Base-by-base conservation (phyloP, 2,888 invertebrate genomes). In the Chironomus riparius region DNA sequence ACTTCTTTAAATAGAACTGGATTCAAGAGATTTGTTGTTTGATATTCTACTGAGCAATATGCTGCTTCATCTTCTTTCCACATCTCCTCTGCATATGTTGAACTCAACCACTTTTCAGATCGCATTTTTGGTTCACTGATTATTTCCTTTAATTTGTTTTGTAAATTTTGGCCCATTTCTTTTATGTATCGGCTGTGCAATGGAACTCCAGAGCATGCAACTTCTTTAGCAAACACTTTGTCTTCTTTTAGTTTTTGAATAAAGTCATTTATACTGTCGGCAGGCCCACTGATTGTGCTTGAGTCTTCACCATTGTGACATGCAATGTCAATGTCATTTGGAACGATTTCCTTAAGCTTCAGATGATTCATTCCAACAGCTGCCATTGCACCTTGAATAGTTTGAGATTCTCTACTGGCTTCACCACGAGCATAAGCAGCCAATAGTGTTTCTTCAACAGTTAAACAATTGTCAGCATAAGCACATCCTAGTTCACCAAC, bases 401-500 rank as follows among this genome's bases (percentile, higher is more conserved):
- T 83, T 2, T 85, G 84, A 0, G 90, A 88, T 79, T 91, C 90
- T 12, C 89, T 81, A 2, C 90, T 89, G 6, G 90, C 90, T 76
- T 87, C 83, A 2, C 92, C 93, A 81, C 93, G 86, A 83, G 90
- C 91, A 83, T 93, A 93, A 0, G 94, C 92, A 2, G 90, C 87
- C 24, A 92, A 83, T 77, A 95, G 89, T 85, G 92, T 91, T 83
- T 94, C 90, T 80, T 93, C 92, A 0, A 90, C 88, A 0, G 93
- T 92, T 79, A 95, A 88, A 80, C 92, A 91, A 2, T 92, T 94
- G 81, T 96, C 96, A 4, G 93, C 94, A 83, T 96, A 96, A 0
- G 94, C 94, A 83, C 95, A 95, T 4, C 93, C 94, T 4, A 96
- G 86, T 82, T 96, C 96, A 24, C 96, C 96, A 0, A 93, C 92